Percentiles rank a stretch among this genome's conserved stretches.
Evolutionary conservation across 2,113 vertebrate genomes (phyloP).

Genomic region (Sceloporus tristichus): DNA sequence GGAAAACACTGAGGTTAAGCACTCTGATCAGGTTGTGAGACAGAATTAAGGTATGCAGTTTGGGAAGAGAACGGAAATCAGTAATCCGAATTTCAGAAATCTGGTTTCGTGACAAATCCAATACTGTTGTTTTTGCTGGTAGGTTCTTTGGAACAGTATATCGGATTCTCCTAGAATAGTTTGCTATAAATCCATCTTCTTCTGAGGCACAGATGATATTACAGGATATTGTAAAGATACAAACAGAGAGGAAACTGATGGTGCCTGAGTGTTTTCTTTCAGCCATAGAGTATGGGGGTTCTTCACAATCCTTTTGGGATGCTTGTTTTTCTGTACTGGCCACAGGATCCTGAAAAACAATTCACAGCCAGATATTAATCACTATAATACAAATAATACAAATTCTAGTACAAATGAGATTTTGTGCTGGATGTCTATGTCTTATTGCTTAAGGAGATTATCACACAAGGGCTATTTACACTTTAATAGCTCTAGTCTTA

Average conservation of each 20-base stretch:
- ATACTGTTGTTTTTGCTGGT: constrained; percentile 51
- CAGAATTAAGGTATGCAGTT: constrained; percentile 81
- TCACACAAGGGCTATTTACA: no score
- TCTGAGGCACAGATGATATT: constrained; percentile 45
- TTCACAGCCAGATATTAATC: constrained; percentile 1
- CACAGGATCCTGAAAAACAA: background rate
- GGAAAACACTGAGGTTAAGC: constrained; percentile 79
- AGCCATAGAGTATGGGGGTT: background rate
- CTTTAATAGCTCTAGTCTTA: no score
- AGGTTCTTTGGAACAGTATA: constrained; percentile 69
- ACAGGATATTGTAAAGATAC: constrained; percentile 44
- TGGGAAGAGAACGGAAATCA: constrained; percentile 74
- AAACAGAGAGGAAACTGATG: constrained; percentile 43
- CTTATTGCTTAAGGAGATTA: no score
- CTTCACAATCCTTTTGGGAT: background rate
- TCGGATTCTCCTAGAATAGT: constrained; percentile 71
- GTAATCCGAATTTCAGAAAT: constrained; percentile 75
- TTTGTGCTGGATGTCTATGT: no score
- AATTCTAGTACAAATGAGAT: no score
- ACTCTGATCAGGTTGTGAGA: constrained; percentile 83
- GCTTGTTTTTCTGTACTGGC: background rate
- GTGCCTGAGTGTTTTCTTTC: constrained; percentile 30
- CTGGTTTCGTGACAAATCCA: constrained; percentile 86
- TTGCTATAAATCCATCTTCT: constrained; percentile 65
- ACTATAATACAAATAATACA: no score